Percentiles rank a stretch among this genome's conserved stretches.
Evolutionary conservation across 2,888 invertebrate species (phyloP).

Genomic region (Mythimna vitellina): DNA sequence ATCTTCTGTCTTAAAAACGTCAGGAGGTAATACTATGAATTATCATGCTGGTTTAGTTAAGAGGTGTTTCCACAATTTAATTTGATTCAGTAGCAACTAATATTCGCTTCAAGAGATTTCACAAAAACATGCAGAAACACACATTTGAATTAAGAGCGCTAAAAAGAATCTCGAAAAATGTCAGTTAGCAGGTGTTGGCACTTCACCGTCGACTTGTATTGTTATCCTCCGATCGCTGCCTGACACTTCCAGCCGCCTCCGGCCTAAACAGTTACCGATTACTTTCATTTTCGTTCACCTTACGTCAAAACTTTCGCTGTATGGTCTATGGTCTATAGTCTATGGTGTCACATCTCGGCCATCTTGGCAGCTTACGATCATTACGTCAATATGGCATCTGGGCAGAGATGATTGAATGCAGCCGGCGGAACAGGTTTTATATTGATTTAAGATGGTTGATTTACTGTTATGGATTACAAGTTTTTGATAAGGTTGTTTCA

Average conservation of each 20-base stretch:
- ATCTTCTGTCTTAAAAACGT: no score
- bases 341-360: conserved; percentile 42
- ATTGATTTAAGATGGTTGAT: conserved; percentile 14
- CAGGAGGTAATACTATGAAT: no score
- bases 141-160: no score
- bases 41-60: no score
- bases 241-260: conserved; percentile 18
- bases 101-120: no score
- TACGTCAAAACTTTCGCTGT: conserved; percentile 63
- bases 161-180: no score
- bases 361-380: conserved; percentile 18
- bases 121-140: no score
- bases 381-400: conserved; percentile 44
- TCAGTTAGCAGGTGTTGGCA: no score
- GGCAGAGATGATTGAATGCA: conserved; percentile 16
- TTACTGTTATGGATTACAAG: neutral
- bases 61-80: no score
- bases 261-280: conserved; percentile 39
- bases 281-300: conserved; percentile 61
- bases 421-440: neutral
- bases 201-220: no score
- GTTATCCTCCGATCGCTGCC: conserved; percentile 20
- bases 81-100: no score
- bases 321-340: conserved; percentile 21
- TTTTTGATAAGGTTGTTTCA: neutral